Base-by-base conservation (phyloP, 2,113 vertebrate genomes). In the Brachionichthys hirsutus region DNA sequence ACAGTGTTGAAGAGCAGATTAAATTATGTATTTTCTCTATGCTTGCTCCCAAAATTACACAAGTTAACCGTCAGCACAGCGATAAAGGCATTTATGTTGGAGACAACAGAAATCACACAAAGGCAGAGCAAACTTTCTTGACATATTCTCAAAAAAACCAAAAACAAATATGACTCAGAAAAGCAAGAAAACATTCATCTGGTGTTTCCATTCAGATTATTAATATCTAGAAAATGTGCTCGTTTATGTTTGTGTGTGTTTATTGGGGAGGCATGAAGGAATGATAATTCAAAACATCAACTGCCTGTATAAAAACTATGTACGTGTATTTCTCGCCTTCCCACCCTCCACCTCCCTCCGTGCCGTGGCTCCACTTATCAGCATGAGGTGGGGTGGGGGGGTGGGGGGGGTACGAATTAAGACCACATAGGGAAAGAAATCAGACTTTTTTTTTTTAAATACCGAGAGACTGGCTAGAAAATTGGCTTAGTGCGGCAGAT, bases 401-500 rank as follows among this genome's bases (percentile, higher is more conserved):
- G 24, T 72, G 77, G 40, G 8, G 5, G 9, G 12, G 18, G 79
- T 89, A 92, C 81, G 90, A 89, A 95, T 93, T 92, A 94, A 94
- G 89, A 92, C 92, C 89, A 92, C 88, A 89, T 89, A 93, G 80
- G 89, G 90, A 92, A 94, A 85, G 80, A 92, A 93, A 85, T 89
- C 88, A 84, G 84, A 93, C 86, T 92, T 93, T 92, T 30, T 93
- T 92, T 30, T 92, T 92, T 92, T 90, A 93, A 94, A 92, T 87
- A 90, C 88, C 81, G 89, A 87, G 82, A 92, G 92, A 92, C 89
- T 92, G 93, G 94, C 93, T 92, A 95, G 93, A 95, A 97, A 98
- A 98, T 95, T 94, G 94, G 94, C 93, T 97, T 97, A 96, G 89
- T 75, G 88, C 85, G 79, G 79, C 86, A 93, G 91, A 93, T 92